These are phyloP conservation scores for Aphodius sticticus DNA, from an alignment of 2,888 invertebrate species.

Conservation along the genomic window DNA sequence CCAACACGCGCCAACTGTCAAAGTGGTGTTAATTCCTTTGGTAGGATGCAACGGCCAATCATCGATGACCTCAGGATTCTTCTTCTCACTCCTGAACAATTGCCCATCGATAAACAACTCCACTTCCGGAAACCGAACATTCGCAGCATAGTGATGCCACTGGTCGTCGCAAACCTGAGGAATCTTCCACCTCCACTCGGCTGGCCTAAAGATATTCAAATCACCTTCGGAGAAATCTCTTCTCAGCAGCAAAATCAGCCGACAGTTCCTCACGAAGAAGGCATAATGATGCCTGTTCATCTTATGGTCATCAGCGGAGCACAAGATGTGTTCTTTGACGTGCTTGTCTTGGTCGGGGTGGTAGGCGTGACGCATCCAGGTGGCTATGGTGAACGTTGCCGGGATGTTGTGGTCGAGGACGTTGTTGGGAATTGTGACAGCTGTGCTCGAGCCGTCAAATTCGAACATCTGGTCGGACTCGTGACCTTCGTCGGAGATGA, in stretches of 20 bases:
- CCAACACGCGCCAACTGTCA: conserved; percentile 98
- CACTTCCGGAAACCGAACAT: conserved; percentile 91
- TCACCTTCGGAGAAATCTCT: conserved; percentile 93
- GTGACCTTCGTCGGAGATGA: conserved; percentile 82
- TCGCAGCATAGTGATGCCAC: conserved; percentile 98
- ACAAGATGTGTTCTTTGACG: conserved; percentile 94
- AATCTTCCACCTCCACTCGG: conserved; percentile 98
- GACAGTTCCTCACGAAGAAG: conserved; percentile 95
- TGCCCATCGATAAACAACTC: conserved; percentile 90
- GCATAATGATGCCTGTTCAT: conserved; percentile 99
- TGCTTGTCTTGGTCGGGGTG: conserved; percentile 84
- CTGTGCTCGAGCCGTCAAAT: conserved; percentile 91
- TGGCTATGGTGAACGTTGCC: conserved; percentile 87
- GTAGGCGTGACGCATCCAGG: conserved; percentile 94
- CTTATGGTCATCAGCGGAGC: conserved; percentile 97
- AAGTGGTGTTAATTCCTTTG: conserved; percentile 90
- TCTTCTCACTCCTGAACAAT: conserved; percentile 69
- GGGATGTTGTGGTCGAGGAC: conserved; percentile 80
- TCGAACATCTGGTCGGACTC: conserved; percentile 93
- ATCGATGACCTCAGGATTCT: conserved; percentile 96
- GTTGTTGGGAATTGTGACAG: conserved; percentile 82
- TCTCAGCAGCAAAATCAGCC: conserved; percentile 88
- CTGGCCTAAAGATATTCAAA: conserved; percentile 93
- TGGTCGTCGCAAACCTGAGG: conserved; percentile 96
- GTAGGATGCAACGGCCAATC: conserved; percentile 99